phyloP scores from a whole-genome alignment of 2,888 invertebrate species.

The Dioctria rufipes region DNA sequence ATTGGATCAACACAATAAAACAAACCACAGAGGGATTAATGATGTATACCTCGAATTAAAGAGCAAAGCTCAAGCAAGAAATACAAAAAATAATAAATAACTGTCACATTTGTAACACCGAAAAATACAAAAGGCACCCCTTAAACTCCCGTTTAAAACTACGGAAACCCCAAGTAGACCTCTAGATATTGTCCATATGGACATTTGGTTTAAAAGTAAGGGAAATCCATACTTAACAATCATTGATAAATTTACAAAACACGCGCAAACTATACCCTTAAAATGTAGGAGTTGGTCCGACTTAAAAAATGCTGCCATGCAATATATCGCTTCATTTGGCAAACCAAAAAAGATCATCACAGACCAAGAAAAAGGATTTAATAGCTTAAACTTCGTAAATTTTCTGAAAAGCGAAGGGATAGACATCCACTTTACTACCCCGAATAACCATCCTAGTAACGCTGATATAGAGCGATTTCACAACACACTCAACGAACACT shows the following conservation, averaged over 20 bases:
- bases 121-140: conserved; percentile 57
- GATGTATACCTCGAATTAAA: conserved; percentile 51
- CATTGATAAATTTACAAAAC: conserved; percentile 52
- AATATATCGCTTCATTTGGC: conserved; percentile 53
- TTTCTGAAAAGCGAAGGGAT: conserved; percentile 30
- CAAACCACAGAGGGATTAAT: conserved; percentile 55
- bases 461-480: conserved; percentile 24
- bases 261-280: conserved; percentile 23
- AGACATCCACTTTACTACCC: conserved; percentile 31
- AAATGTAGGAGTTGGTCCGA: conserved; percentile 24
- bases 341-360: conserved; percentile 53
- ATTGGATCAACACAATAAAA: conserved; percentile 34
- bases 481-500: conserved; percentile 28
- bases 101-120: conserved; percentile 55
- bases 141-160: conserved; percentile 53
- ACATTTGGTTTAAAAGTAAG: conserved; percentile 31
- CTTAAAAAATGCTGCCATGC: conserved; percentile 41
- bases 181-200: conserved; percentile 56
- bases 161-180: conserved; percentile 56
- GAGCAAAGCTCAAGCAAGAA: conserved; percentile 52
- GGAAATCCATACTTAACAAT: not conserved
- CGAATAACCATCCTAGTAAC: conserved; percentile 38
- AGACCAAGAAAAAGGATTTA: conserved; percentile 14
- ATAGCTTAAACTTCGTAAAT: conserved; percentile 31
- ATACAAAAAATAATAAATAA: conserved; percentile 56